Percentiles rank a stretch among this genome's conserved stretches.
Evolutionary conservation across 1,140 invertebrate genomes (phyloP).

Genomic region (Phenacoccus solenopsis): DNA sequence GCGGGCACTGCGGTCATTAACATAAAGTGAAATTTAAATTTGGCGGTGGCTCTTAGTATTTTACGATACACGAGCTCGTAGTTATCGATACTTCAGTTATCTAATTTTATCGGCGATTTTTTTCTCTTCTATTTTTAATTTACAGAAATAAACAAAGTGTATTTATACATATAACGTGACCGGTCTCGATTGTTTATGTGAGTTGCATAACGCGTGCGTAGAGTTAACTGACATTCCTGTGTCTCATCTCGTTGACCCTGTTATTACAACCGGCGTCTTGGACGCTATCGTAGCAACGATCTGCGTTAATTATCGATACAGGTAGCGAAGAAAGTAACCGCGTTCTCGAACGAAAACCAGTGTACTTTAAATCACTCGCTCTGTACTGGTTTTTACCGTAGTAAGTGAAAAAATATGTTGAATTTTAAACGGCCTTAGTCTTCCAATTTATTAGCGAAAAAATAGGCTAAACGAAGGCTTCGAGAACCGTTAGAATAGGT

Average conservation of each 20-base stretch:
- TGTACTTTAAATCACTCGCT: neutral
- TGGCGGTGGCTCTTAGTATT: neutral
- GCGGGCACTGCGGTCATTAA: neutral
- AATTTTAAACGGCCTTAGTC: neutral
- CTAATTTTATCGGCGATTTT: neutral
- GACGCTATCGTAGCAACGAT: neutral
- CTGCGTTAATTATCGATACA: slow-evolving; percentile 1
- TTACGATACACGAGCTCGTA: neutral
- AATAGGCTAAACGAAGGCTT: too few species aligned
- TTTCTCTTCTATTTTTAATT: too few species aligned
- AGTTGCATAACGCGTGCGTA: neutral
- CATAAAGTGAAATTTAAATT: neutral
- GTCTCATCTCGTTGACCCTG: neutral
- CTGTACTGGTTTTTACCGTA: neutral
- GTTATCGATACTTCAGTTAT: neutral
- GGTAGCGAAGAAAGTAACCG: neutral
- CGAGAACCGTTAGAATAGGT: too few species aligned
- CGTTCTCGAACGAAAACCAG: neutral
- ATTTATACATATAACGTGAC: neutral
- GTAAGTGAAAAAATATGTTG: neutral
- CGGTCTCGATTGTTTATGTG: neutral
- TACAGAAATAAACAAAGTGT: neutral
- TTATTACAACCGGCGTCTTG: neutral
- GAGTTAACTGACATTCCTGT: neutral
- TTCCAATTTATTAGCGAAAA: neutral